Evolutionary conservation across 2,888 invertebrate species (phyloP).

Genomic region (Pecten maximus): DNA sequence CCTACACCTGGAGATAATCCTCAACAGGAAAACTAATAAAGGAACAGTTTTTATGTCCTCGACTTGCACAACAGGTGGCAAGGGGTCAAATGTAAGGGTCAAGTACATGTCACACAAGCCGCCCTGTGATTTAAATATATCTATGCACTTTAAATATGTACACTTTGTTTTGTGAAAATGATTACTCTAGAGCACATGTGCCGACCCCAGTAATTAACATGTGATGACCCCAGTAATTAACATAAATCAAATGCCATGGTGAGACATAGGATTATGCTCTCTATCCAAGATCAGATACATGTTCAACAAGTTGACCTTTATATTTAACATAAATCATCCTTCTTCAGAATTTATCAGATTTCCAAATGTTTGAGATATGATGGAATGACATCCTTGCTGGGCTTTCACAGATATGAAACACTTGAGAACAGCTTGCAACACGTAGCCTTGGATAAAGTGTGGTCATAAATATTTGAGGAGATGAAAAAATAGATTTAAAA

Average conservation of each 20-base stretch:
- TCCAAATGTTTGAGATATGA: slow-evolving; percentile 22
- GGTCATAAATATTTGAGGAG: slow-evolving; percentile 33
- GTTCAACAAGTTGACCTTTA: not conserved
- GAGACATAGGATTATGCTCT: not conserved
- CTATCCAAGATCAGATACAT: not conserved
- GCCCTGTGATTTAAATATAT: not conserved
- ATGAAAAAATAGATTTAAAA: slow-evolving; percentile 25
- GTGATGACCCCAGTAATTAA: not conserved
- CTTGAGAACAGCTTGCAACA: slow-evolving; percentile 22
- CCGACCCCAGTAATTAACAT: too few relatives aligned
- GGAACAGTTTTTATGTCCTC: not conserved
- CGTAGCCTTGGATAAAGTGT: slow-evolving; percentile 30
- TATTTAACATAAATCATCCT: slow-evolving; percentile 1
- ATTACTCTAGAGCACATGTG: not conserved
- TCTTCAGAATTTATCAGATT: not conserved
- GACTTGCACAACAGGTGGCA: slow-evolving; percentile 8
- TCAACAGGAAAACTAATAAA: slow-evolving; percentile 8
- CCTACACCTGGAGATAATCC: not conserved
- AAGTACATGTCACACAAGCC: not conserved
- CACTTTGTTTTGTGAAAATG: not conserved
- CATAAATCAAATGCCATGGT: not conserved
- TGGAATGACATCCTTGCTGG: not conserved
- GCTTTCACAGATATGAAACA: not conserved
- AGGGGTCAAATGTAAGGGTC: not conserved
- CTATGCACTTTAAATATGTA: not conserved